Conservation (phyloP, 2,113 vertebrate genomes). For the Glareola pratincola region DNA sequence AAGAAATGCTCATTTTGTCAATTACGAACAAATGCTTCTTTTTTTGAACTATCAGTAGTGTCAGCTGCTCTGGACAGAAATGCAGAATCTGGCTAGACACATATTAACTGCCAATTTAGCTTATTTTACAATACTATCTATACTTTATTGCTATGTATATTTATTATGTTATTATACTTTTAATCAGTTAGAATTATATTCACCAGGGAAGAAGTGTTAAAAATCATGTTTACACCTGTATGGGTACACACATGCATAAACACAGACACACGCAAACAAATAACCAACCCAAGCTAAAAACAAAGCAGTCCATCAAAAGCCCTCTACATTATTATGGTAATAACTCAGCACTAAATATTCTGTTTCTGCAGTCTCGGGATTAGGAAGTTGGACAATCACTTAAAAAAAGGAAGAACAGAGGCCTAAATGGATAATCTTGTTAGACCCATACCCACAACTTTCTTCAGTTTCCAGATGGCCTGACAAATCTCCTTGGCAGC, state of each 20-base stretch:
- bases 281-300: neutral
- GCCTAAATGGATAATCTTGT: slow-evolving; percentile 25
- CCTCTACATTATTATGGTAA: neutral
- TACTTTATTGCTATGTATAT: neutral
- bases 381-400: slow-evolving; percentile 25
- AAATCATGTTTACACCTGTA: neutral
- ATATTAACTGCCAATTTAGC: neutral
- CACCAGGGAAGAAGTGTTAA: neutral
- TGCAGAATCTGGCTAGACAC: neutral
- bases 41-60: neutral
- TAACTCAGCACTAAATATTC: neutral
- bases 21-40: neutral
- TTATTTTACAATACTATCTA: neutral
- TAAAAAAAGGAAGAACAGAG: slow-evolving; percentile 17
- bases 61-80: neutral
- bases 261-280: neutral
- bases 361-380: neutral
- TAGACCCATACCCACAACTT: slow-evolving; percentile 80
- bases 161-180: neutral
- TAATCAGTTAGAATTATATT: neutral
- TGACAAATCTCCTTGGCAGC: slow-evolving; percentile 87
- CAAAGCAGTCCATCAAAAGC: neutral
- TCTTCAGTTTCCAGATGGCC: slow-evolving; percentile 82
- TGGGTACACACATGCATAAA: neutral
- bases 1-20: neutral